Evolutionary conservation across 2,113 vertebrate genomes (phyloP), one percentile per base, ranked within the genome.

Genomic region (Ochotona curzoniae): DNA sequence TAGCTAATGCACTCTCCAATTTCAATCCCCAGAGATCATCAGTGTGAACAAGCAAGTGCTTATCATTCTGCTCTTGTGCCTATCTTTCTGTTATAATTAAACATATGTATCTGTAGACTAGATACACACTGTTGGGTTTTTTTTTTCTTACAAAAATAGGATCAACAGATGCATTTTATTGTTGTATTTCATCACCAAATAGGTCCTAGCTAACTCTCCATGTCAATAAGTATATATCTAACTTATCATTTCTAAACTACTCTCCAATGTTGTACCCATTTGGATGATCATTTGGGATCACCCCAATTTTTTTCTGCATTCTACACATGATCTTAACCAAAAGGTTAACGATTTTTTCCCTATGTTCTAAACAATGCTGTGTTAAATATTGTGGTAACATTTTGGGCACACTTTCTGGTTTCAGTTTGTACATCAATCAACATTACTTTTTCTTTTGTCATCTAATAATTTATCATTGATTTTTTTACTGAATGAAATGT

Each of bases 1-100:
- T 79, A 61, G 57, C 35, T 83, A 87, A 91, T 35, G 28, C 54
- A 61, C 49, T 75, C 61, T 82, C 51, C 21, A 83, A 63, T 87
- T 87, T 82, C 78, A 83, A 51, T 83, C 70, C 83, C 70, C 26
- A 70, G 83, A 87, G 89, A 49, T 44, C 80, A 61, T 87, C 76
- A 76, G 11, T 86, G 57, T 82, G 38, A 92, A 93, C 60, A 93
- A 85, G 8, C 9, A 54, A 21, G 35, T 92, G 32, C 67, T 89
- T 92, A 51, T 80, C 54, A 81, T 85, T 74, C 74, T 92, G 32
- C 38, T 18, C 13, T 69, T 93, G 81, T 79, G 44, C 57, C 79
- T 78, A 83, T 57, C 89, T 57, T 35, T 30, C 80, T 61, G 30
- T 17, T 38, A 44, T 38, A 92, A 28, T 61, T 51, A 84, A 71